Base-by-base conservation (phyloP, 1,140 invertebrate genomes). In the roundworm (Caenorhabditis elegans) region DNA sequence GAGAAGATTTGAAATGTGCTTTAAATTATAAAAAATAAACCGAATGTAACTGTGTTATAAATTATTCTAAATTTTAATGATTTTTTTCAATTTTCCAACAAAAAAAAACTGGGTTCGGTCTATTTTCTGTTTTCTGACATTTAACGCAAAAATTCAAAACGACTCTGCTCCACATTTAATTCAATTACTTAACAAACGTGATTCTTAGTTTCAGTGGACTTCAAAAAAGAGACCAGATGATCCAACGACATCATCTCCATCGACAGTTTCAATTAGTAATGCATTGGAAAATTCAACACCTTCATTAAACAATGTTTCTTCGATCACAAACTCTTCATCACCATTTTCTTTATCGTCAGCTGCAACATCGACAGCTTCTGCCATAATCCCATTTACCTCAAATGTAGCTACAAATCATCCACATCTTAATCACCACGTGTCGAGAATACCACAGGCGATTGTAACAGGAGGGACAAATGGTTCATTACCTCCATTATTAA, bases 131-230 rank as follows among this genome's bases (percentile, higher is more conserved):
- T n/a, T n/a, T n/a, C n/a, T n/a, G n/a, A n/a, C n/a, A n/a, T n/a
- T n/a, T n/a, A n/a, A n/a, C n/a, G n/a, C n/a, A n/a, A n/a, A n/a
- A n/a, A n/a, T n/a, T n/a, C n/a, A n/a, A n/a, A n/a, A n/a, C n/a
- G n/a, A n/a, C n/a, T n/a, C n/a, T n/a, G n/a, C n/a, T n/a, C n/a
- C n/a, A n/a, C n/a, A n/a, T n/a, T n/a, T n/a, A n/a, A n/a, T 43
- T 15, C 15, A 43, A 8, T 43, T 43, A 43, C 5, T 43, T 43
- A 39, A 19, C n/a, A 70, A 70, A 10, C 31, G 13, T 24, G 1
- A 31, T 17, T 17, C 43, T 70, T n/a, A 70, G 60, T 70, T 70
- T 70, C 60, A 70, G 60, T 70, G 60, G 60, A 34, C 34, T 11
- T 39, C 60, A 36, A 70, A 70, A 6, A n/a, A 34, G 19, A 36